Percentiles rank a stretch among this genome's conserved stretches.
Conservation (phyloP, 2,797 vertebrate species). For the Syngnathus acus region DNA sequence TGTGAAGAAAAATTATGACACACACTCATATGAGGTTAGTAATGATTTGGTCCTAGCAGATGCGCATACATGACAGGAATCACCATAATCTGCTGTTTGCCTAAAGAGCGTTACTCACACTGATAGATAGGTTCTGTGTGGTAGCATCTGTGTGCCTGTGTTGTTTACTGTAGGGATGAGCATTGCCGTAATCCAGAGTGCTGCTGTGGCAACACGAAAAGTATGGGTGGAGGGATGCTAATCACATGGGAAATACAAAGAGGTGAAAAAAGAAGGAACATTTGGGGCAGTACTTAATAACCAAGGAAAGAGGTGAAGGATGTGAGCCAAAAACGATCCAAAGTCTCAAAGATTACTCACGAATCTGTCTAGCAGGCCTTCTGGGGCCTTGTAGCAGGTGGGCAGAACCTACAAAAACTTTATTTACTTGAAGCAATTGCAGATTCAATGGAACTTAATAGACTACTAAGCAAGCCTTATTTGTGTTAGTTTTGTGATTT, state of each 20-base stretch:
- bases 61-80: slow-evolving; percentile 23
- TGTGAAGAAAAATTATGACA: not conserved
- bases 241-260: slow-evolving; percentile 40
- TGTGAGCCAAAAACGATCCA: slow-evolving; percentile 11
- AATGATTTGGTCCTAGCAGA: slow-evolving; percentile 17
- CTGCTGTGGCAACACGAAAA: slow-evolving; percentile 51
- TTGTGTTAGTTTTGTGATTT: slow-evolving; percentile 2
- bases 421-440: not conserved
- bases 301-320: slow-evolving; percentile 18
- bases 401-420: slow-evolving; percentile 2
- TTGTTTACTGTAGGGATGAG: slow-evolving; percentile 52
- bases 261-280: slow-evolving; percentile 34
- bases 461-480: not conserved
- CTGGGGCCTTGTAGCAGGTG: not conserved
- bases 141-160: slow-evolving; percentile 44
- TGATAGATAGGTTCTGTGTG: slow-evolving; percentile 46
- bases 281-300: slow-evolving; percentile 2
- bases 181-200: slow-evolving; percentile 49
- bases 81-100: slow-evolving; percentile 45
- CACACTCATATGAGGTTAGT: slow-evolving; percentile 20
- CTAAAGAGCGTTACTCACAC: slow-evolving; percentile 34
- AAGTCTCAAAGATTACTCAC: slow-evolving; percentile 22
- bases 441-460: not conserved
- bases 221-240: slow-evolving; percentile 31
- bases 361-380: slow-evolving; percentile 10